Evolutionary conservation across 2,797 vertebrate species (phyloP).

Genomic region (Sciurus carolinensis): DNA sequence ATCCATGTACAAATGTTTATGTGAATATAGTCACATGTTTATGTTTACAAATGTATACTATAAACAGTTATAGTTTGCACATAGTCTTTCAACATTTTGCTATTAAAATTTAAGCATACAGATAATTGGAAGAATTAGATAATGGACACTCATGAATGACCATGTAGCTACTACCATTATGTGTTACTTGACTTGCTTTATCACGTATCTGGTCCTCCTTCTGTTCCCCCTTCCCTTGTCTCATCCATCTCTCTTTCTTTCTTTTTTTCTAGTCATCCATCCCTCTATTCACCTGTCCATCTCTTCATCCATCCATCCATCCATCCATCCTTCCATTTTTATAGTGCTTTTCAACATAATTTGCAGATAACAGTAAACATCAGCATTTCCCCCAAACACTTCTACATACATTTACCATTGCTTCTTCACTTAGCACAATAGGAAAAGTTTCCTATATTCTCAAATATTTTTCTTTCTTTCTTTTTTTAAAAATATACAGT

Average conservation of each 20-base stretch:
- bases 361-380: not conserved
- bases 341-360: not conserved
- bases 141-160: not conserved
- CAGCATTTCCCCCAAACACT: not conserved
- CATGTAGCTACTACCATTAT: not conserved
- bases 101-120: not conserved
- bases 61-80: not conserved
- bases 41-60: not conserved
- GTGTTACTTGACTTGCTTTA: not conserved
- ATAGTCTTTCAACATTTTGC: conserved; percentile 15
- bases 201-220: not conserved
- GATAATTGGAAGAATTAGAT: not conserved
- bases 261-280: not conserved
- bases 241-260: not conserved
- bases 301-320: not conserved
- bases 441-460: not conserved
- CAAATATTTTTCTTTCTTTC: not conserved
- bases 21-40: not conserved
- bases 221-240: not conserved
- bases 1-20: not conserved
- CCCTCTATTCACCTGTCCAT: not conserved
- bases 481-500: too few relatives aligned
- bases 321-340: not conserved
- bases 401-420: not conserved
- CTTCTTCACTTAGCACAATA: not conserved